Conservation (phyloP, 2,888 invertebrate genomes). For the Rhagonycha lutea region DNA sequence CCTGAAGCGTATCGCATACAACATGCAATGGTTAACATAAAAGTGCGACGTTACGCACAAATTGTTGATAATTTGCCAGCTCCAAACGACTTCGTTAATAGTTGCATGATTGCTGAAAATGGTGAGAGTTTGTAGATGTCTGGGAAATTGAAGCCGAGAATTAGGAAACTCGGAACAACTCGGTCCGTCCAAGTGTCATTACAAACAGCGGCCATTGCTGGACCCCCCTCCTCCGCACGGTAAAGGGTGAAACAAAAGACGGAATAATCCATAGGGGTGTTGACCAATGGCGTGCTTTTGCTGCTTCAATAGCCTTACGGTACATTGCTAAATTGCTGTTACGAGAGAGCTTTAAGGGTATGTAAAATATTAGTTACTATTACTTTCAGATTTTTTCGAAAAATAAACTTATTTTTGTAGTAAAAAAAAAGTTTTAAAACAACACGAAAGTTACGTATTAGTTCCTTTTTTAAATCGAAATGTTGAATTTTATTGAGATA, state of each 20-base stretch:
- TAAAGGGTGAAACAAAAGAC: conserved; percentile 56
- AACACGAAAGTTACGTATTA: too few relatives aligned
- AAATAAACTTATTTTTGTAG: not conserved
- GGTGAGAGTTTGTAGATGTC: conserved; percentile 39
- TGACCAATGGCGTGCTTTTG: conserved; percentile 53
- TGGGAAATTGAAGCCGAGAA: conserved; percentile 34
- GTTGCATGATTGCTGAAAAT: not conserved
- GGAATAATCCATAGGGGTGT: conserved; percentile 57
- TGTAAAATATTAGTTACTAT: not conserved
- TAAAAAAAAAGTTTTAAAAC: too few relatives aligned
- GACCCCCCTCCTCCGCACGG: conserved; percentile 43
- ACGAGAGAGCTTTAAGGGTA: not conserved
- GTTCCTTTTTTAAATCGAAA: not conserved
- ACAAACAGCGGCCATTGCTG: conserved; percentile 55
- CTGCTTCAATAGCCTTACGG: conserved; percentile 35
- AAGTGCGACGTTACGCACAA: not conserved
- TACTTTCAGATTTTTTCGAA: not conserved
- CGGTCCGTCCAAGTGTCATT: conserved; percentile 55
- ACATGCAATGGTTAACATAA: not conserved
- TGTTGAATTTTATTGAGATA: not conserved
- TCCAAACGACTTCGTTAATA: not conserved
- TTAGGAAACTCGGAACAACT: conserved; percentile 48
- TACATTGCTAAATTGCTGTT: conserved; percentile 37
- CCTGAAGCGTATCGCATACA: not conserved
- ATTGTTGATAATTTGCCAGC: not conserved